Conservation (phyloP, 1,140 invertebrate genomes). For the Cyrtorhinus lividipennis region DNA sequence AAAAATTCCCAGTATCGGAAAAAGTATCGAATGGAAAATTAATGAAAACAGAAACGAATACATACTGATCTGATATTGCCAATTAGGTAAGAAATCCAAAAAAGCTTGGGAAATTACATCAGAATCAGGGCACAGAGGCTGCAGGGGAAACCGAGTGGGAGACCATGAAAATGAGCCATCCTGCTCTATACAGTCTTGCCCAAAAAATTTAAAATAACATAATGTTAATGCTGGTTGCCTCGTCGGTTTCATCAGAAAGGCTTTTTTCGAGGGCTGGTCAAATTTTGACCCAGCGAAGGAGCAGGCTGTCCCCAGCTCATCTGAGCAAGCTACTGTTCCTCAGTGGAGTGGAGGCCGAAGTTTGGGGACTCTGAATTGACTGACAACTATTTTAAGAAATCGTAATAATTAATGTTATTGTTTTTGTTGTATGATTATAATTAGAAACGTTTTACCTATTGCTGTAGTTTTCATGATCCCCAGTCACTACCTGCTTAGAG, state of each 20-base stretch:
- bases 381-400: background rate
- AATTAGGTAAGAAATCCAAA: background rate
- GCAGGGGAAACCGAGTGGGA: constrained; percentile 5
- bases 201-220: no score
- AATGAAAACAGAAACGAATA: background rate
- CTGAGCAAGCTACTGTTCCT: constrained; percentile 4
- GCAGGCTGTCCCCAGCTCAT: background rate
- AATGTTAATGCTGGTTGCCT: constrained; percentile 2
- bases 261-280: constrained; percentile 6
- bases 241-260: constrained; percentile 1
- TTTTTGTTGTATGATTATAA: background rate
- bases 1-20: background rate
- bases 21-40: background rate
- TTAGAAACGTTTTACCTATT: background rate
- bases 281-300: background rate
- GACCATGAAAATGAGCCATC: background rate
- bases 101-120: background rate
- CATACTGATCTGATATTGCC: background rate
- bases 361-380: background rate
- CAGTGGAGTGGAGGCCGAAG: constrained; percentile 1
- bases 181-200: background rate
- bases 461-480: background rate
- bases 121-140: background rate
- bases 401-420: background rate
- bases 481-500: background rate